Base-by-base conservation (phyloP, 2,888 invertebrate species). In the Pegoplata infirma region DNA sequence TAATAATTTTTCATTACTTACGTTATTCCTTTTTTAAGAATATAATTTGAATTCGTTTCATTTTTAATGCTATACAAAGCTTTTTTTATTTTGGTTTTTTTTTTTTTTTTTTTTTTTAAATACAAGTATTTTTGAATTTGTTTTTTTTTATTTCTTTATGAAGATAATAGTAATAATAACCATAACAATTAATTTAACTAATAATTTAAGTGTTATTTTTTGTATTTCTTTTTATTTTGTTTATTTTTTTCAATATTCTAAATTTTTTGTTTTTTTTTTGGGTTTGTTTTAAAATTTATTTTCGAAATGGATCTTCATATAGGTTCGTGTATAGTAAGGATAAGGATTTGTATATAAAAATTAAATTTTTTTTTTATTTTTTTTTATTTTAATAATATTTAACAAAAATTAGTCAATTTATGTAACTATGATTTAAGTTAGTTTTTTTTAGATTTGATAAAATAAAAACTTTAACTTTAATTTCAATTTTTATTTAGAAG, bases 111-210 rank as follows among this genome's bases (percentile, higher is more conserved):
- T 23, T 51, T 12, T 67, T 64, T 78, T 59, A 51, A 76, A 67
- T 76, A 76, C 55, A 67, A 61, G 28, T 66, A 46, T 21, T 47
- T 53, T 53, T 58, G 47, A 36, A 12, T 49, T 46, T 28, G 46
- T 17, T 49, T 49, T 49, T 36, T 53, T 25, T 28, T 64, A 21
- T 17, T 61, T 56, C 19, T 67, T 72, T 44, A 47, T 53, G 67
- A 73, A 64, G 46, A 58, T 73, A 64, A 40, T 69, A 73, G 23
- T 64, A 73, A 73, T 74, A 66, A 78, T 78, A 74, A 78, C 69
- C 55, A 66, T 78, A 74, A 78, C 78, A 78, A 74, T 77, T 56
- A 77, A 67, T 78, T 78, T 66, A 74, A 78, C 74, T 78, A 74
- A 69, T 55, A 78, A 69, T 78, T 74, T 19, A 47, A 69, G 44